Conservation (phyloP, 2,888 invertebrate species). For the Amphipyra berbera region DNA sequence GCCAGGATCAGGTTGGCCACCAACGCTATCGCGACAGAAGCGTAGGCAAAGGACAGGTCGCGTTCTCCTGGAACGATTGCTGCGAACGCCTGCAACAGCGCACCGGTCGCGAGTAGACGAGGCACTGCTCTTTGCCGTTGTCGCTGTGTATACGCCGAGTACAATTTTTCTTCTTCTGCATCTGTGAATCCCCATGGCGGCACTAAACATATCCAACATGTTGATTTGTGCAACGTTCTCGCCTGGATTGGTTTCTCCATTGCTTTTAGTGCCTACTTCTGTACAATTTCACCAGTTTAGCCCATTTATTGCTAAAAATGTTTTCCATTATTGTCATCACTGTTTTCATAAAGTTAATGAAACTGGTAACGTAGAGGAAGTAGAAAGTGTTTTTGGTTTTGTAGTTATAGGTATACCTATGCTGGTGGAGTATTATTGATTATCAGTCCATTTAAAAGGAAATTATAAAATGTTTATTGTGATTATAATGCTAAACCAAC, state of each 20-base stretch:
- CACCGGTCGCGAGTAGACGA: constrained; percentile 76
- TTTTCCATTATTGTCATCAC: constrained; percentile 42
- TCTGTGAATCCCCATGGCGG: constrained; percentile 83
- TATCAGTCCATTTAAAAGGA: background rate
- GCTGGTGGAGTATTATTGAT: constrained; percentile 7
- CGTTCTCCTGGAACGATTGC: constrained; percentile 82
- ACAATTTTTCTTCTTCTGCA: constrained; percentile 80
- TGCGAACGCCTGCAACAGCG: constrained; percentile 77
- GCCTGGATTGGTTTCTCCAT: constrained; percentile 78
- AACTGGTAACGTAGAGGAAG: constrained; percentile 7
- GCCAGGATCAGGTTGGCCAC: constrained; percentile 70
- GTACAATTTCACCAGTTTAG: constrained; percentile 29
- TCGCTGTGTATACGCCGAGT: constrained; percentile 79
- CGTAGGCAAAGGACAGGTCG: constrained; percentile 75
- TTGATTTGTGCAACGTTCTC: constrained; percentile 68
- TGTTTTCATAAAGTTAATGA: constrained; percentile 13
- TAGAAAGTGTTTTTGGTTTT: background rate
- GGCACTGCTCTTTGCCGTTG: constrained; percentile 82
- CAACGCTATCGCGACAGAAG: constrained; percentile 68
- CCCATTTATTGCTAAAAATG: constrained; percentile 31
- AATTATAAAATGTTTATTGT: too few relatives aligned
- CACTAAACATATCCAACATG: constrained; percentile 71
- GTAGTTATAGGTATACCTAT: background rate
- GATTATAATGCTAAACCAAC: too few relatives aligned
- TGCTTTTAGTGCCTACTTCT: constrained; percentile 43